Percentiles rank a stretch among this genome's conserved stretches.
phyloP scores from a whole-genome alignment of 2,888 invertebrate genomes.

The Drosophila tanythrix region DNA sequence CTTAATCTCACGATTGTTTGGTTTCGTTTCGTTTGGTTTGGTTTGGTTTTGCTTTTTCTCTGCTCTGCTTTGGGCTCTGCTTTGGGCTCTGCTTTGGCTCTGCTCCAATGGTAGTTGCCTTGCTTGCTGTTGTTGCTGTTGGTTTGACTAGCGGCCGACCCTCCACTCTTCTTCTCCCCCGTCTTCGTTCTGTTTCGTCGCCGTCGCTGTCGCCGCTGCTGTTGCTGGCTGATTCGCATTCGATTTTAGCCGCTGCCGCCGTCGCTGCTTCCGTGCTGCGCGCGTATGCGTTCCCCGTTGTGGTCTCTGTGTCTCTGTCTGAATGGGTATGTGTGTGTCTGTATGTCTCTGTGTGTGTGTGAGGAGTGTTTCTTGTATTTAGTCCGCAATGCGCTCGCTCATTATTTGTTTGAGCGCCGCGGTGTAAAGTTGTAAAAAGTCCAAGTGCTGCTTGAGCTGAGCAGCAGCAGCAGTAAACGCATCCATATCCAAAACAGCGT shows the following conservation, averaged over 20 bases:
- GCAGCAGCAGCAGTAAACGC: conserved; percentile 58
- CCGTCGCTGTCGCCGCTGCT: conserved; percentile 33
- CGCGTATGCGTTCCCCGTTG: conserved; percentile 66
- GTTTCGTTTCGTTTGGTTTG: conserved; percentile 70
- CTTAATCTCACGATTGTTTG: conserved; percentile 81
- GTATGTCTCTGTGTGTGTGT: conserved; percentile 43
- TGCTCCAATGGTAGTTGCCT: conserved; percentile 72
- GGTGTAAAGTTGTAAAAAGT: conserved; percentile 84
- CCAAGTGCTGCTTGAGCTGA: conserved; percentile 66
- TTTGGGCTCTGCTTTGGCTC: conserved; percentile 46
- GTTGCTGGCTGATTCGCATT: conserved; percentile 73
- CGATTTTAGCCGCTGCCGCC: conserved; percentile 73
- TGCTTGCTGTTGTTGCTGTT: conserved; percentile 44
- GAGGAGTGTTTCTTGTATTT: conserved; percentile 80
- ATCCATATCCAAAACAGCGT: conserved; percentile 63
- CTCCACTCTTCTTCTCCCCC: conserved; percentile 41
- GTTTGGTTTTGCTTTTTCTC: conserved; percentile 49
- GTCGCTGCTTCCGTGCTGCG: conserved; percentile 70
- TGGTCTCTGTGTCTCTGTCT: conserved; percentile 51
- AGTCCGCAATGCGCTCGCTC: conserved; percentile 81
- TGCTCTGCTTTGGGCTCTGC: conserved; percentile 32
- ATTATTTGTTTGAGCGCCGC: conserved; percentile 84
- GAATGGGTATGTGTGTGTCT: conserved; percentile 45
- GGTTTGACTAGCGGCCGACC: conserved; percentile 55
- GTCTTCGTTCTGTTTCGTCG: conserved; percentile 52